Evolutionary conservation across 2,113 vertebrate species (phyloP).

Genomic region (Acrocephalus arundinaceus): DNA sequence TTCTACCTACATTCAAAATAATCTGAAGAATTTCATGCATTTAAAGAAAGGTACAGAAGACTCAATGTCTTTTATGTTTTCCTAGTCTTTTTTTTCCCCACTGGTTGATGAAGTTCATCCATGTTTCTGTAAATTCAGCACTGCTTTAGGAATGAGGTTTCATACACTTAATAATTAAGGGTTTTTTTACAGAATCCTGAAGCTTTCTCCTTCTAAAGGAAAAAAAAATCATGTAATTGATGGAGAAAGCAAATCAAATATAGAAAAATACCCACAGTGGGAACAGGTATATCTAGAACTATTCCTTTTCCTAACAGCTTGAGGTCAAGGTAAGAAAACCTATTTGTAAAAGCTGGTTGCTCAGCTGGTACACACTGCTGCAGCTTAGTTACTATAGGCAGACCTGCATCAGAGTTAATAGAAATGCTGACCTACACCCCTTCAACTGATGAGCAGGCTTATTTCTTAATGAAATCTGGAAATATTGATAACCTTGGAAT

Average conservation of each 20-base stretch:
- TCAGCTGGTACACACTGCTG: neutral
- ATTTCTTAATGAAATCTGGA: neutral
- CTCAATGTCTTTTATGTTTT: neutral
- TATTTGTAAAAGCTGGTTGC: neutral
- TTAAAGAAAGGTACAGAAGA: neutral
- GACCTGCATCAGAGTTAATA: neutral
- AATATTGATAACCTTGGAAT: neutral
- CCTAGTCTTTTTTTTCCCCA: neutral
- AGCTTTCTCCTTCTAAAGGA: neutral
- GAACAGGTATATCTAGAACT: neutral
- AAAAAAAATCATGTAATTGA: neutral
- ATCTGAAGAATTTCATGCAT: neutral
- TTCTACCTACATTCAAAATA: neutral
- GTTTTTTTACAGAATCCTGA: neutral
- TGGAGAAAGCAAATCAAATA: neutral
- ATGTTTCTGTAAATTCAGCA: neutral
- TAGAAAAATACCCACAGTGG: neutral
- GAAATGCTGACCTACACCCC: neutral
- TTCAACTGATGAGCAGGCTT: neutral
- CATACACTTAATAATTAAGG: neutral
- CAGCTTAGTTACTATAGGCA: neutral
- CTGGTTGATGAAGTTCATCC: neutral
- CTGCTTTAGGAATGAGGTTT: neutral
- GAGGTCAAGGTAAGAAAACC: neutral
- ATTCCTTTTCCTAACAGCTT: neutral